Evolutionary conservation across 2,797 vertebrate genomes (phyloP), one percentile per base, ranked within the genome.

Genomic region (Poecilia wingei): DNA sequence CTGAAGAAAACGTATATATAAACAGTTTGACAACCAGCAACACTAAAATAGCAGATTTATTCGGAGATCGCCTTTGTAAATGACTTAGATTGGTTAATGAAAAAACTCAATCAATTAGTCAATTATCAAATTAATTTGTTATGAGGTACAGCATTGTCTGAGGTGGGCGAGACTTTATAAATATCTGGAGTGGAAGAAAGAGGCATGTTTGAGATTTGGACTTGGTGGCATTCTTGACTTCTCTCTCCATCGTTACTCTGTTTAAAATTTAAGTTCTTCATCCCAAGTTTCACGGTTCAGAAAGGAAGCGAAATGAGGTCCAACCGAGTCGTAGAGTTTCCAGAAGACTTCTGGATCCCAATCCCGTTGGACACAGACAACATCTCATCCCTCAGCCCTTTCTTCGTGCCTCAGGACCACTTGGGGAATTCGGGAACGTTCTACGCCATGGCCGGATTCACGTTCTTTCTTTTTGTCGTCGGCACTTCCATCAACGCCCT

Each of bases 331-430:
- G 76, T 74, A 33, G 88, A 96, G 45, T 82, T 96, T 75, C 93
- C 93, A 0, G 95, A 96, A 1, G 93, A 96, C 22, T 96, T 96
- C 88, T 96, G 80, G 88, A 95, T 96, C 82, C 95, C 95, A 1
- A 22, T 95, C 41, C 6, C 22, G 4, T 69, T 96, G 89, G 95
- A 96, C 0, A 92, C 91, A 3, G 57, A 91, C 71, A 96, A 96
- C 90, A 76, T 96, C 72, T 93, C 94, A 2, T 80, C 91, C 1
- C 73, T 96, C 18, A 96, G 95, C 73, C 95, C 95, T 1, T 96
- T 95, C 85, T 83, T 95, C 79, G 90, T 96, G 28, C 94, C 96
- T 8, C 95, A 96, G 76, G 94, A 95, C 55, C 94, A 96, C 86
- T 80, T 96, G 86, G 95, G 90, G 66, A 76, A 80, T 77, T 70